Evolutionary conservation across 2,797 vertebrate species (phyloP).

Genomic region (Clamator glandarius): DNA sequence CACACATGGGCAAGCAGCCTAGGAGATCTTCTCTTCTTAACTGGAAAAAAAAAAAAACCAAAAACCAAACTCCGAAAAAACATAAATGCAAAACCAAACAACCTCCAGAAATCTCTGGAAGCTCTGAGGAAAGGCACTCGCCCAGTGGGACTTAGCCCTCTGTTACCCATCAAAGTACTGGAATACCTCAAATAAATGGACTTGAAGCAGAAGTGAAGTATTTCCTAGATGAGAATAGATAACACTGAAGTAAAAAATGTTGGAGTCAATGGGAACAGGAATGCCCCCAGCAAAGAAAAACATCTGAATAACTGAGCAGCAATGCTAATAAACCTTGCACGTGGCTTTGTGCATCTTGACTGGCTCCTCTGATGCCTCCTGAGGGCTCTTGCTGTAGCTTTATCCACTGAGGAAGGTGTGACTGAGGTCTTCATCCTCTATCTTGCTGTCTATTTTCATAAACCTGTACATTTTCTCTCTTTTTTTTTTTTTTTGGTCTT

Average conservation of each 20-base stretch:
- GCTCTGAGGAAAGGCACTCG: neutral
- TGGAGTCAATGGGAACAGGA: neutral
- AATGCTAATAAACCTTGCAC: neutral
- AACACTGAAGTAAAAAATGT: neutral
- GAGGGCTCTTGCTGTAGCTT: neutral
- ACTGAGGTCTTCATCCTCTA: neutral
- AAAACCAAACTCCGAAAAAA: too few relatives aligned
- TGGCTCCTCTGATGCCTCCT: neutral
- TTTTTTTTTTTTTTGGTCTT: neutral
- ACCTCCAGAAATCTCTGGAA: neutral
- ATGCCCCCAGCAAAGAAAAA: neutral
- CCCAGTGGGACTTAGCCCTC: neutral
- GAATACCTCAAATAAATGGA: neutral
- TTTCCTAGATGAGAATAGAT: conserved; percentile 29
- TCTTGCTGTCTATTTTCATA: neutral
- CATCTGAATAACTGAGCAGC: neutral
- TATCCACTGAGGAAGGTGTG: neutral
- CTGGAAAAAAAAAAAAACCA: fast-evolving
- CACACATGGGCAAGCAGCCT: neutral
- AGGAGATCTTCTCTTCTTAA: neutral
- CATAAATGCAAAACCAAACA: neutral
- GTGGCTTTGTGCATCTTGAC: neutral
- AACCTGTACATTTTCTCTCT: neutral
- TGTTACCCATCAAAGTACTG: neutral
- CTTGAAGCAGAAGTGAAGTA: neutral